Evolutionary conservation across 2,888 invertebrate species (phyloP).

Genomic region (Carterocephalus palaemon): DNA sequence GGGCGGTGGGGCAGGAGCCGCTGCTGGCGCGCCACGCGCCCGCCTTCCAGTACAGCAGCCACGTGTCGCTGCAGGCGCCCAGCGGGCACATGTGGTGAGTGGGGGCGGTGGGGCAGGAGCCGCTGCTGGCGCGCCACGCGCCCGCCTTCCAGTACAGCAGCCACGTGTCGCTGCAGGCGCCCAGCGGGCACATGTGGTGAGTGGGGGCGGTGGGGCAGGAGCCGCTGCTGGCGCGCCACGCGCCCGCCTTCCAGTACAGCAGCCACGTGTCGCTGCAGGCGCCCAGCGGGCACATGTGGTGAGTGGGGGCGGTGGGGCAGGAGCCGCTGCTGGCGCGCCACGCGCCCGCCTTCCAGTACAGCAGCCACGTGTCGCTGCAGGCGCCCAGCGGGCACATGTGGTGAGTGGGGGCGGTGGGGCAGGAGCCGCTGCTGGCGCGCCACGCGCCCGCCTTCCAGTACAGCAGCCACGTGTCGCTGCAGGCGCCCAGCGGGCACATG

Average conservation of each 20-base stretch:
- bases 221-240: constrained; percentile 96
- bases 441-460: constrained; percentile 99
- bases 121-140: constrained; percentile 89
- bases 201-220: constrained; percentile 92
- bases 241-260: constrained; percentile 97
- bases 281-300: constrained; percentile 92
- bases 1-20: constrained; percentile 92
- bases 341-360: constrained; percentile 97
- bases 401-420: constrained; percentile 94
- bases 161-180: constrained; percentile 97
- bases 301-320: constrained; percentile 99
- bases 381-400: constrained; percentile 98
- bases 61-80: constrained; percentile 95
- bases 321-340: constrained; percentile 94
- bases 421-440: constrained; percentile 94
- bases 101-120: constrained; percentile 99
- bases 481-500: constrained; percentile 95
- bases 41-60: constrained; percentile 95
- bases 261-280: constrained; percentile 97
- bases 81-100: too few relatives aligned
- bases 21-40: constrained; percentile 97
- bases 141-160: constrained; percentile 99
- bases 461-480: constrained; percentile 93
- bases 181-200: constrained; percentile 99
- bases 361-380: constrained; percentile 97